Evolutionary conservation across 2,888 invertebrate genomes (phyloP).

Genomic region (Trimorus sp.): DNA sequence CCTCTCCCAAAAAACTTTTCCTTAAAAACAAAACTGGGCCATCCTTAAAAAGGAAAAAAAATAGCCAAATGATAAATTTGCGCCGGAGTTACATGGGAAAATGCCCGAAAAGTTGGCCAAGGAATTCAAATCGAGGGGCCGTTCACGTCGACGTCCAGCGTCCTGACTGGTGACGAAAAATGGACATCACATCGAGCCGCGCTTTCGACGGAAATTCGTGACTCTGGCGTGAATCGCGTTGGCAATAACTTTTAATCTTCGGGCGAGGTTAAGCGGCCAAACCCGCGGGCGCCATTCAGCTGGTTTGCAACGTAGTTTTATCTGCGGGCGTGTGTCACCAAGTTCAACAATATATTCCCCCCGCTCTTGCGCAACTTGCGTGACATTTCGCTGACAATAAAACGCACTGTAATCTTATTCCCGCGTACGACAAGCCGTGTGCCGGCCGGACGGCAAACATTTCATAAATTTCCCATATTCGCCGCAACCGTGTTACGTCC

Average conservation of each 20-base stretch:
- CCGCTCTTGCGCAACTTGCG: constrained; percentile 48
- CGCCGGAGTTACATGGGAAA: too few relatives aligned
- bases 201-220: constrained; percentile 30
- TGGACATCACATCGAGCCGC: constrained; percentile 8
- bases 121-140: too few relatives aligned
- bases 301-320: constrained; percentile 59
- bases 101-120: too few relatives aligned
- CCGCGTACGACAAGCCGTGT: constrained; percentile 41
- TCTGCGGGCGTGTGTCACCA: constrained; percentile 53
- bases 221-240: constrained; percentile 47
- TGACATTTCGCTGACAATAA: constrained; percentile 61
- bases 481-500: constrained; percentile 9
- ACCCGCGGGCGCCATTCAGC: constrained; percentile 4
- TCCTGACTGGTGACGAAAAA: constrained; percentile 26
- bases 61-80: too few relatives aligned
- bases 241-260: constrained; percentile 58
- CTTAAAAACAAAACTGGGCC: too few relatives aligned
- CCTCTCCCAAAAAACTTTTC: too few relatives aligned
- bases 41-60: too few relatives aligned
- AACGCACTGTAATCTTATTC: constrained; percentile 61
- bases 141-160: not conserved
- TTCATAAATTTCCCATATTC: constrained; percentile 46
- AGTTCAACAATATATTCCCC: constrained; percentile 58
- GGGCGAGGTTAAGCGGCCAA: constrained; percentile 49
- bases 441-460: constrained; percentile 53